Evolutionary conservation across 1,140 invertebrate genomes (phyloP).

Genomic region (Hirudo medicinalis): DNA sequence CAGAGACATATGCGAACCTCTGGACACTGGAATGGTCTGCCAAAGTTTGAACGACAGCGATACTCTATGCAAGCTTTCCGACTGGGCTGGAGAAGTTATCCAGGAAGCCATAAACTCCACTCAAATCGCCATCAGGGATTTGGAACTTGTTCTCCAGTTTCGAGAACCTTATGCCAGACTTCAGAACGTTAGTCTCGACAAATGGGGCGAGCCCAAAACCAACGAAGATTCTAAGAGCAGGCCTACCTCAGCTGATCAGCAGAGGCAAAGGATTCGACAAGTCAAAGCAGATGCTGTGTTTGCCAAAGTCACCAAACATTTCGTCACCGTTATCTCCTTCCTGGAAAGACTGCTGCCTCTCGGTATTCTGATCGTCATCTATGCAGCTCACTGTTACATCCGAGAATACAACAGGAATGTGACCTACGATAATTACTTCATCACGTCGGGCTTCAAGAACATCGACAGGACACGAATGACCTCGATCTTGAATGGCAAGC

Average conservation of each 20-base stretch:
- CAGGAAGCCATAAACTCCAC: conserved; percentile 23
- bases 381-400: conserved; percentile 16
- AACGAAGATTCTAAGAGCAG: too few species aligned
- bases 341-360: conserved; percentile 16
- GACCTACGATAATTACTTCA: conserved; percentile 22
- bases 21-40: conserved; percentile 21
- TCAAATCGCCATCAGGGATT: conserved; percentile 17
- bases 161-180: conserved; percentile 17
- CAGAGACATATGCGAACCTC: conserved; percentile 23
- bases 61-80: conserved; percentile 18
- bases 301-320: background rate
- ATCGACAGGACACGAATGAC: conserved; percentile 18
- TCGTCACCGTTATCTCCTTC: conserved; percentile 13
- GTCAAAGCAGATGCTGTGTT: conserved; percentile 13
- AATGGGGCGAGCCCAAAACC: too few species aligned
- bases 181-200: conserved; percentile 4
- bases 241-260: too few species aligned
- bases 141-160: conserved; percentile 18
- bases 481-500: background rate
- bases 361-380: conserved; percentile 18
- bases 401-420: conserved; percentile 16
- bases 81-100: conserved; percentile 23
- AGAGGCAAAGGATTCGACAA: background rate
- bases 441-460: conserved; percentile 19
- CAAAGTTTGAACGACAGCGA: conserved; percentile 20